Percentiles rank a stretch among this genome's conserved stretches.
These are phyloP conservation scores for Thunnus albacares DNA, from an alignment of 2,797 vertebrate genomes.

Conservation along the genomic window DNA sequence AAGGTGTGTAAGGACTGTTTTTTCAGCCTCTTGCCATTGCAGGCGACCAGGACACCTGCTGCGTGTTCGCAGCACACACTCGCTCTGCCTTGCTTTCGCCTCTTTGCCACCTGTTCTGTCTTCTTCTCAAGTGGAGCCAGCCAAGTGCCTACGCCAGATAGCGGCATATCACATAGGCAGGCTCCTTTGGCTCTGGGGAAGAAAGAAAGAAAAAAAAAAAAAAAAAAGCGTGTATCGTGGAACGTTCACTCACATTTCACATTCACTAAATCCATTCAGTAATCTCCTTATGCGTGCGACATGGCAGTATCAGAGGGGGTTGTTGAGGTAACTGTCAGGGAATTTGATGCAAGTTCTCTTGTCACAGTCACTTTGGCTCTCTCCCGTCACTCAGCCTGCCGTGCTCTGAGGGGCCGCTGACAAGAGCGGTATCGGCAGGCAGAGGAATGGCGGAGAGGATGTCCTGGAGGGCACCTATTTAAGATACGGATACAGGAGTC, in stretches of 20 bases:
- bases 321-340: conserved; percentile 76
- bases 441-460: conserved; percentile 36
- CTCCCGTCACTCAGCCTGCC: conserved; percentile 65
- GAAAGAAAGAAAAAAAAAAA: conserved; percentile 5
- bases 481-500: conserved; percentile 24
- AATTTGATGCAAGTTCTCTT: conserved; percentile 72
- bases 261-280: conserved; percentile 76
- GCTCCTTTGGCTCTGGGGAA: conserved; percentile 40
- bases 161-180: conserved; percentile 59
- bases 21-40: conserved; percentile 46
- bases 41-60: conserved; percentile 63
- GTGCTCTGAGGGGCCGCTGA: conserved; percentile 71
- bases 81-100: conserved; percentile 58
- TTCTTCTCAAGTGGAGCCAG: conserved; percentile 45
- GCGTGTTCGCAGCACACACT: conserved; percentile 53
- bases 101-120: conserved; percentile 77
- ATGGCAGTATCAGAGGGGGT: conserved; percentile 64
- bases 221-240: conserved; percentile 56
- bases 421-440: conserved; percentile 49
- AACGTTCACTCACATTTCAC: conserved; percentile 73
- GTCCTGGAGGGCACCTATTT: conserved; percentile 59
- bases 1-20: conserved; percentile 51
- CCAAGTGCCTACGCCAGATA: conserved; percentile 58
- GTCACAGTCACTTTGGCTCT: conserved; percentile 71
- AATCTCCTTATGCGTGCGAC: conserved; percentile 75